Conservation (phyloP, 2,888 invertebrate species). For the Pachycephus smyrnensis region DNA sequence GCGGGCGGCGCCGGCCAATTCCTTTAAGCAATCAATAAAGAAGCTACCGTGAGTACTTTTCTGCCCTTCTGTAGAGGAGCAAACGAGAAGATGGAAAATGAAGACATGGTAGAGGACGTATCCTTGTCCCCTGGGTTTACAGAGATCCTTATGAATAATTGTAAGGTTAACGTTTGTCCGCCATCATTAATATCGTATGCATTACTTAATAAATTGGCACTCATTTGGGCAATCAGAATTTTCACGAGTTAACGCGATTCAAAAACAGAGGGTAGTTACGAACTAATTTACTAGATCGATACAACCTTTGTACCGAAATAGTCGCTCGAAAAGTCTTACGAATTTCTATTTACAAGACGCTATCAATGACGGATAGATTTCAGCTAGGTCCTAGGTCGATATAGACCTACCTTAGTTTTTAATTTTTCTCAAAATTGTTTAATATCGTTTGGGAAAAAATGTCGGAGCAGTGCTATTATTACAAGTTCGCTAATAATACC, state of each 20-base stretch:
- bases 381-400: not conserved
- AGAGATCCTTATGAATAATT: not conserved
- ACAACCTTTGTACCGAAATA: not conserved
- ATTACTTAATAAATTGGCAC: not conserved
- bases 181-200: not conserved
- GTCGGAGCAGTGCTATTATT: not conserved
- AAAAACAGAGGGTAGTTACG: not conserved
- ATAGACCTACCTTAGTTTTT: not conserved
- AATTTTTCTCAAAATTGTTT: not conserved
- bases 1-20: slow-evolving; percentile 63
- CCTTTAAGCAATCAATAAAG: slow-evolving; percentile 58
- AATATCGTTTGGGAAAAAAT: not conserved
- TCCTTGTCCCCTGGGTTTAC: not conserved
- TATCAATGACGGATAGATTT: not conserved
- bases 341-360: not conserved
- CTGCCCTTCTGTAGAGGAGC: slow-evolving; percentile 10
- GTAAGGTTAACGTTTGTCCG: not conserved
- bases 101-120: not conserved
- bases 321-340: not conserved
- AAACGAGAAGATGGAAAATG: slow-evolving; percentile 11
- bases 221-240: not conserved
- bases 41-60: slow-evolving; percentile 27
- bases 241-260: not conserved
- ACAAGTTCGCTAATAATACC: not conserved
- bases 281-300: not conserved